Evolutionary conservation across 2,113 vertebrate genomes (phyloP).

Genomic region (Notechis scutatus): DNA sequence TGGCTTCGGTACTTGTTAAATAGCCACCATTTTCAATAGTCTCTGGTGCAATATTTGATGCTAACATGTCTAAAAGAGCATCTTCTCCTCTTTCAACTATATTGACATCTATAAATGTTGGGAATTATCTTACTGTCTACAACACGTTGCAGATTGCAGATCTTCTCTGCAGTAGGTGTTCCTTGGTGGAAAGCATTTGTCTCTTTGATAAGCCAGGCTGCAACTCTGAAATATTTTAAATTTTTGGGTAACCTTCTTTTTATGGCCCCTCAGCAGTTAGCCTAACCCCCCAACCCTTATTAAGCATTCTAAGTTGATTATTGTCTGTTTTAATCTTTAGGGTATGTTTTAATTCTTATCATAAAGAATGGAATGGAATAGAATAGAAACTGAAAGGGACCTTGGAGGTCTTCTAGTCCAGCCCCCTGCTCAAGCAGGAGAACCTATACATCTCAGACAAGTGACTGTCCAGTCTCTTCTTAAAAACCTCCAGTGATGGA

Average conservation of each 20-base stretch:
- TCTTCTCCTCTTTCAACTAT: background rate
- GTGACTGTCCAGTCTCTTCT: no score
- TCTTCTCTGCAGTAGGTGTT: background rate
- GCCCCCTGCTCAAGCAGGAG: no score
- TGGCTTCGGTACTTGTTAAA: background rate
- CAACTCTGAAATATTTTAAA: background rate
- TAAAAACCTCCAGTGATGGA: no score
- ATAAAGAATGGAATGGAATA: no score
- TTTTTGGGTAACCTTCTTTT: background rate
- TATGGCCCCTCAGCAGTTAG: background rate
- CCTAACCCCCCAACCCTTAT: background rate
- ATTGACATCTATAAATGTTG: background rate
- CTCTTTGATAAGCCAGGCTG: background rate
- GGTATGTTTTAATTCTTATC: background rate
- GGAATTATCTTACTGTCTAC: background rate
- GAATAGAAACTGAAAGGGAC: no score
- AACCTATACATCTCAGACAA: no score
- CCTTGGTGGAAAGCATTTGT: background rate
- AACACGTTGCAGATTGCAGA: background rate
- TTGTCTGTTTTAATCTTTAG: background rate
- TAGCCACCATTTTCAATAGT: background rate
- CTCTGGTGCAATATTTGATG: background rate
- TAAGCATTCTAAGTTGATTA: background rate
- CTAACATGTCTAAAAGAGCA: background rate
- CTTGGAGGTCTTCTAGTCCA: no score